Percentiles rank a stretch among this genome's conserved stretches.
These are phyloP conservation scores for Rhineura floridana DNA, from an alignment of 2,113 vertebrate genomes.

Conservation along the genomic window DNA sequence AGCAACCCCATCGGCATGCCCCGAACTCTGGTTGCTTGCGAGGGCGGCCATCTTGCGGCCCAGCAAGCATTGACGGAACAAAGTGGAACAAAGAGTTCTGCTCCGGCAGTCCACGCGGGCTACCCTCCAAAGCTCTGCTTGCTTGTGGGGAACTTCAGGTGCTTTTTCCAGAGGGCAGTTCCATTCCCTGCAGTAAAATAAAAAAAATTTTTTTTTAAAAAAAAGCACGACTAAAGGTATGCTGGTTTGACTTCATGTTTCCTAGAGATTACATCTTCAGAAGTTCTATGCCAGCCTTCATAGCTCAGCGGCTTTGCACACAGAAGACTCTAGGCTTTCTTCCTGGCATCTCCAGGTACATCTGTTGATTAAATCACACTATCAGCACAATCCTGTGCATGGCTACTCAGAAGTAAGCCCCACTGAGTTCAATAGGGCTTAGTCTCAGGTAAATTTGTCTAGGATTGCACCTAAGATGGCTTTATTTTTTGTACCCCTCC, in stretches of 20 bases:
- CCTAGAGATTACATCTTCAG: background rate
- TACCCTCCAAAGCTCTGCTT: conserved; percentile 33
- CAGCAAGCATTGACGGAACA: background rate
- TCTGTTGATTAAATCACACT: background rate
- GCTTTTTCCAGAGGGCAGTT: background rate
- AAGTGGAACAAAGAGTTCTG: conserved; percentile 11
- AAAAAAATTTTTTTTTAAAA: background rate
- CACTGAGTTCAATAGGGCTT: background rate
- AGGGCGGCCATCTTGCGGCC: conserved; percentile 63
- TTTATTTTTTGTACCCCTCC: background rate
- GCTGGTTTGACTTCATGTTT: background rate
- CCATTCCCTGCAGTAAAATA: conserved; percentile 6
- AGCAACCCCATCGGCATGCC: background rate
- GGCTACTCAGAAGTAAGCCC: background rate
- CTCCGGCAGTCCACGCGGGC: conserved; percentile 20
- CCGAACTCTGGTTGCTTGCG: rapidly evolving
- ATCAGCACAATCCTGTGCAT: background rate
- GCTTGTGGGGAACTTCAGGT: rapidly evolving
- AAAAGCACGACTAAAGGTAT: background rate
- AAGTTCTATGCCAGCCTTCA: no score
- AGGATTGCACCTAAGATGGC: background rate
- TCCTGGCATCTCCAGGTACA: no score
- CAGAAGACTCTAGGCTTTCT: no score
- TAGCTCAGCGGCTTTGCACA: no score
- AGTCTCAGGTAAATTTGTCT: background rate